Conservation (phyloP, 30 jellyfish, hydroid and myxozoan species). For the Aurelia aurita region DNA sequence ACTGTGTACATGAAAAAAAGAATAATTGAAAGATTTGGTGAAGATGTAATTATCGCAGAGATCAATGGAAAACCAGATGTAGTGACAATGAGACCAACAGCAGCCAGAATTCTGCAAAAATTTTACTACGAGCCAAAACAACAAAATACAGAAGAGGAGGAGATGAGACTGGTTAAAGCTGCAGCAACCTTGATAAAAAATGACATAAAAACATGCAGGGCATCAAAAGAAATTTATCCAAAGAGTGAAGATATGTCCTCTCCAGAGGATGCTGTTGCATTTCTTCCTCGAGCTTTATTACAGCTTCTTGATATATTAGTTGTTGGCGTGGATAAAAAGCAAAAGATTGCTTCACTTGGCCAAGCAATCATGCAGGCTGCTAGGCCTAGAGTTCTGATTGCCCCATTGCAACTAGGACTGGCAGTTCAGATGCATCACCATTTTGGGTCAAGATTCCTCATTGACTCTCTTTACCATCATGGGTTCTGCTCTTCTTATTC, state of each 20-base stretch:
- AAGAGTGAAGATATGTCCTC: constrained; percentile 43
- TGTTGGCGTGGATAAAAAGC: background rate
- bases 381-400: constrained; percentile 24
- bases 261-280: background rate
- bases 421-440: constrained; percentile 21
- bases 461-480: constrained; percentile 31
- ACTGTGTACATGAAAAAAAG: constrained; percentile 15
- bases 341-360: constrained; percentile 41
- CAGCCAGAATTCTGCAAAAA: constrained; percentile 21
- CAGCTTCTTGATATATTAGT: background rate
- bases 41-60: background rate
- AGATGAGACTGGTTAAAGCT: constrained; percentile 19
- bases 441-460: constrained; percentile 50
- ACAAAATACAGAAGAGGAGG: constrained; percentile 25
- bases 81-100: constrained; percentile 37
- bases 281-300: background rate
- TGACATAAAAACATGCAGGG: constrained; percentile 22
- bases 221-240: constrained; percentile 30
- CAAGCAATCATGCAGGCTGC: constrained; percentile 63
- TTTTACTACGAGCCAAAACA: constrained; percentile 8
- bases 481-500: constrained; percentile 46
- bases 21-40: constrained; percentile 25
- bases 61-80: constrained; percentile 34
- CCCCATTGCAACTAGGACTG: constrained; percentile 30
- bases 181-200: constrained; percentile 49